These are phyloP conservation scores for Solenopsis fugax DNA, from an alignment of 1,140 invertebrate genomes.

Conservation along the genomic window DNA sequence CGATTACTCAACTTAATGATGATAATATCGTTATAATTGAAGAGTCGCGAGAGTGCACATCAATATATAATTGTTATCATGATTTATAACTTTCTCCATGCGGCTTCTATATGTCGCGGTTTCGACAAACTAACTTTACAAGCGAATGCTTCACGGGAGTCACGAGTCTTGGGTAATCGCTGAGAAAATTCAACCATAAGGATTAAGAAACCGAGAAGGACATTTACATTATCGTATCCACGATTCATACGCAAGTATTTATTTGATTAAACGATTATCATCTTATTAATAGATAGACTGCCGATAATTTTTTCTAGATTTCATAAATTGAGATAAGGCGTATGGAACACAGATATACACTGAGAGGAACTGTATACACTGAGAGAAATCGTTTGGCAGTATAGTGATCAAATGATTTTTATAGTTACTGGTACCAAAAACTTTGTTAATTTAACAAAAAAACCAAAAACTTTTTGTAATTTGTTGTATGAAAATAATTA, in stretches of 20 bases:
- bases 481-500: too few species aligned
- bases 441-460: too few species aligned
- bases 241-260: background rate
- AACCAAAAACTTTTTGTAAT: too few species aligned
- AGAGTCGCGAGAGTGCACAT: background rate
- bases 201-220: slow-evolving; percentile 15
- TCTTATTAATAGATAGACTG: slow-evolving; percentile 1
- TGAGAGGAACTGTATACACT: too few species aligned
- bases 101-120: slow-evolving; percentile 1
- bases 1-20: slow-evolving; percentile 41
- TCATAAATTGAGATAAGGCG: background rate
- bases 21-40: slow-evolving; percentile 17
- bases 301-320: background rate
- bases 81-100: slow-evolving; percentile 45
- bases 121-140: background rate
- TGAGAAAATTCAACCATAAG: slow-evolving; percentile 21
- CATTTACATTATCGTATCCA: too few species aligned
- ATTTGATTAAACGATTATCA: background rate
- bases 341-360: background rate
- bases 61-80: slow-evolving; percentile 44
- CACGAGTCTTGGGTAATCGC: background rate
- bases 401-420: too few species aligned
- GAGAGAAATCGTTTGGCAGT: too few species aligned
- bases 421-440: too few species aligned
- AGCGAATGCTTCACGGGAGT: background rate